Evolutionary conservation across 2,113 vertebrate genomes (phyloP).

Genomic region (Cynoglossus semilaevis): DNA sequence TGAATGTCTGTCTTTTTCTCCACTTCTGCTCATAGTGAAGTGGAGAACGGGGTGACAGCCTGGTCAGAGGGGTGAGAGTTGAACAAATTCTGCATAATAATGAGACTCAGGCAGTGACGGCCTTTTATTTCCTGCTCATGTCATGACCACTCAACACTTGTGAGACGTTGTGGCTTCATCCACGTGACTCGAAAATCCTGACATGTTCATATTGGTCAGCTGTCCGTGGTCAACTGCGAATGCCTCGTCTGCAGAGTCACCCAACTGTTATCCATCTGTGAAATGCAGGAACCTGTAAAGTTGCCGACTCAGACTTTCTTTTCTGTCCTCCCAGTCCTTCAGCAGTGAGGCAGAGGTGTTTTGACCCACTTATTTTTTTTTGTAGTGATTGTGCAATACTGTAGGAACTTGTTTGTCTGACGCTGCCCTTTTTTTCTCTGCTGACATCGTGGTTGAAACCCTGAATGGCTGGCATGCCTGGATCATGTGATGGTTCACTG

Average conservation of each 20-base stretch:
- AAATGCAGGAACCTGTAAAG: background rate
- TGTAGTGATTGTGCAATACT: conserved; percentile 47
- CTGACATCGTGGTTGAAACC: conserved; percentile 63
- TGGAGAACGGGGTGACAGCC: background rate
- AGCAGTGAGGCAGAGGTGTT: background rate
- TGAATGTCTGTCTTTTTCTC: background rate
- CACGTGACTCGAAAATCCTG: conserved; percentile 10
- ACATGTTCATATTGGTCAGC: conserved; percentile 8
- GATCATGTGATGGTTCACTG: conserved; percentile 61
- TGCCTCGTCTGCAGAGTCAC: conserved; percentile 23
- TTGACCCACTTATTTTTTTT: background rate
- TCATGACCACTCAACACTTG: background rate
- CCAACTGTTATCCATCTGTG: background rate
- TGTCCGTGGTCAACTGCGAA: conserved; percentile 8
- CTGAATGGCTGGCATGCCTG: conserved; percentile 55
- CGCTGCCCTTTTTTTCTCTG: conserved; percentile 37
- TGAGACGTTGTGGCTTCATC: background rate
- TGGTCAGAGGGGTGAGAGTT: conserved; percentile 7
- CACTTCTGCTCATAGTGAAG: background rate
- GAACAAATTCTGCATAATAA: conserved; percentile 10
- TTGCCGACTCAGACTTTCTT: conserved; percentile 6
- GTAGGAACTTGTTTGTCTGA: conserved; percentile 40
- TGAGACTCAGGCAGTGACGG: conserved; percentile 4
- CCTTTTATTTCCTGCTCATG: background rate
- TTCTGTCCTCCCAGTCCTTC: conserved; percentile 8